A percentile compares a stretch with the other conserved stretches of the same genome.
Conservation (phyloP, 2,113 vertebrate genomes). For the Arizona elegans region DNA sequence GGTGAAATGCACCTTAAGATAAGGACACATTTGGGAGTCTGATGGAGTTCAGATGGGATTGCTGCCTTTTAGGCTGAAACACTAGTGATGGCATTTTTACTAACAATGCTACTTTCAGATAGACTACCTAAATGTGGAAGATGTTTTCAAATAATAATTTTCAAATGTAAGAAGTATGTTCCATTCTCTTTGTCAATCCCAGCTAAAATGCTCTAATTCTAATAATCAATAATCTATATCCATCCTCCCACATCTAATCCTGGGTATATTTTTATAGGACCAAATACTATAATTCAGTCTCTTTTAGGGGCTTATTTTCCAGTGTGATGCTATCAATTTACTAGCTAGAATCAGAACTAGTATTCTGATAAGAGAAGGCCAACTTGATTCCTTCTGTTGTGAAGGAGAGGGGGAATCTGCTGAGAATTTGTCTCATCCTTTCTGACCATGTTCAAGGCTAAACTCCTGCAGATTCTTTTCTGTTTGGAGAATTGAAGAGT, state of each 20-base stretch:
- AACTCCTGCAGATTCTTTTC: not conserved
- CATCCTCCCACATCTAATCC: not conserved
- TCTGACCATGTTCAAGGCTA: not conserved
- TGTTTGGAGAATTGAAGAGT: not conserved
- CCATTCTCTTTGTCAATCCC: not conserved
- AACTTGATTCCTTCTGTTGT: not conserved
- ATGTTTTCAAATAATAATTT: not conserved
- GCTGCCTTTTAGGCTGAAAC: not conserved
- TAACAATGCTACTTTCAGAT: not conserved
- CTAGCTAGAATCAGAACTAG: not conserved
- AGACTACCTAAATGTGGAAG: not conserved
- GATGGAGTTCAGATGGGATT: not conserved
- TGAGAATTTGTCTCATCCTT: not conserved
- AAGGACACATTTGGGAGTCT: not conserved
- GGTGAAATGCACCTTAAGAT: no score
- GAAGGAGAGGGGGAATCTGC: not conserved
- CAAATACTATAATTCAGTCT: not conserved
- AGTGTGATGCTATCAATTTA: not conserved
- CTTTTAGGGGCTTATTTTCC: not conserved
- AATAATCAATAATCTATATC: not conserved
- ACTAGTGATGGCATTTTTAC: not conserved
- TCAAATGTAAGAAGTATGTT: not conserved
- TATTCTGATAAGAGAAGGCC: not conserved
- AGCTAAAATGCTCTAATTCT: not conserved
- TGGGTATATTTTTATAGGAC: not conserved